Evolutionary conservation across 2,113 vertebrate genomes (phyloP).

Genomic region (Pedionomus torquatus): DNA sequence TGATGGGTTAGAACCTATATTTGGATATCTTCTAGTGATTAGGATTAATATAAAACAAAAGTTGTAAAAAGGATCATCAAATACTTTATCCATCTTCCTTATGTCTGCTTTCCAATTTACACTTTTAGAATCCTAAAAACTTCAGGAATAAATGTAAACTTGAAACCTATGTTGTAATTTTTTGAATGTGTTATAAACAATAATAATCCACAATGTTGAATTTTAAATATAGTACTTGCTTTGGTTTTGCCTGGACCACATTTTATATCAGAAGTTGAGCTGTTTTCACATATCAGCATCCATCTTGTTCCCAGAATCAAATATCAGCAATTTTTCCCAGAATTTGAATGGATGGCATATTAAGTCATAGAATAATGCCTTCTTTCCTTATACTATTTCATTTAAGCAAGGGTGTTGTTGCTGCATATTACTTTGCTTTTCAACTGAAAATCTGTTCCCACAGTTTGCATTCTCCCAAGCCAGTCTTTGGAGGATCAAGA

Average conservation of each 20-base stretch:
- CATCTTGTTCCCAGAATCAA: neutral
- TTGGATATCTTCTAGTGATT: neutral
- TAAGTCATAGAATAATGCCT: neutral
- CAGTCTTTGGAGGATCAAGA: neutral
- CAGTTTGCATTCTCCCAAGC: neutral
- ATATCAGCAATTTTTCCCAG: accelerated
- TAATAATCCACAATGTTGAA: neutral
- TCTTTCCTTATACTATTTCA: neutral
- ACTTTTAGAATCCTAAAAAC: neutral
- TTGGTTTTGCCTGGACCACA: neutral
- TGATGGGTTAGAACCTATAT: neutral
- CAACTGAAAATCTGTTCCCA: neutral
- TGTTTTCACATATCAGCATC: neutral
- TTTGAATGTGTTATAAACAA: neutral
- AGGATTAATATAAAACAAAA: neutral
- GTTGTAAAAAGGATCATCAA: neutral
- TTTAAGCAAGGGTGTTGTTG: neutral
- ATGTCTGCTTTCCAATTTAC: neutral
- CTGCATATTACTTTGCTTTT: neutral
- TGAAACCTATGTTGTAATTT: accelerated
- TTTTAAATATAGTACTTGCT: neutral
- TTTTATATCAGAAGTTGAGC: neutral
- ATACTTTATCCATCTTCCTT: neutral
- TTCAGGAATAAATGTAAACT: neutral
- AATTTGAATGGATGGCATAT: neutral